phyloP scores from a whole-genome alignment of 1,140 invertebrate genomes.

The Heliconius eleuchia region DNA sequence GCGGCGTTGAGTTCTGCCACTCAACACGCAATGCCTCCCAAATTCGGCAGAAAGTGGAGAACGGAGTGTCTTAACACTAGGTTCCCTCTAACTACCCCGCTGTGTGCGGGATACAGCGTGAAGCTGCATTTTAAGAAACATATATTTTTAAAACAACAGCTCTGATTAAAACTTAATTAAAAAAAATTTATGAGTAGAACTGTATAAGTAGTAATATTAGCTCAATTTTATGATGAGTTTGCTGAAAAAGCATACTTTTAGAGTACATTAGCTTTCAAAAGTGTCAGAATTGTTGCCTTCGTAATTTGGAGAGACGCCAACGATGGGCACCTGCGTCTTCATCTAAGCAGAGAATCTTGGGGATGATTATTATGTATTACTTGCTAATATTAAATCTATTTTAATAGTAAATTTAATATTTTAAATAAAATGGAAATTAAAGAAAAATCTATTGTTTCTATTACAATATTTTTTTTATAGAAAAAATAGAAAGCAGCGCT shows the following conservation, averaged over 20 bases:
- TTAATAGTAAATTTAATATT: neutral
- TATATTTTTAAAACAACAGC: too few relatives aligned
- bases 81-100: too few relatives aligned
- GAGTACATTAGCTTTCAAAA: constrained; percentile 32
- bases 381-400: neutral
- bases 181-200: neutral
- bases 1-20: too few relatives aligned
- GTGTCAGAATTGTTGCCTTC: constrained; percentile 34
- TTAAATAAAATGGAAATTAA: neutral
- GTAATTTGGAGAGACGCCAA: constrained; percentile 37
- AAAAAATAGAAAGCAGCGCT: too few relatives aligned
- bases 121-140: too few relatives aligned
- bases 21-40: too few relatives aligned
- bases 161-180: neutral
- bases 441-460: neutral
- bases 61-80: too few relatives aligned
- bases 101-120: too few relatives aligned
- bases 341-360: neutral
- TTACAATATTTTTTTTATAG: too few relatives aligned
- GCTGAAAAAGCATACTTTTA: constrained; percentile 26
- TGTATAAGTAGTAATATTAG: neutral
- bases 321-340: constrained; percentile 33
- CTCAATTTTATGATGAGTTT: neutral
- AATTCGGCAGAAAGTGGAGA: too few relatives aligned
- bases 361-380: neutral